phyloP scores from a whole-genome alignment of 2,888 invertebrate genomes.

The Tetragonisca angustula region DNA sequence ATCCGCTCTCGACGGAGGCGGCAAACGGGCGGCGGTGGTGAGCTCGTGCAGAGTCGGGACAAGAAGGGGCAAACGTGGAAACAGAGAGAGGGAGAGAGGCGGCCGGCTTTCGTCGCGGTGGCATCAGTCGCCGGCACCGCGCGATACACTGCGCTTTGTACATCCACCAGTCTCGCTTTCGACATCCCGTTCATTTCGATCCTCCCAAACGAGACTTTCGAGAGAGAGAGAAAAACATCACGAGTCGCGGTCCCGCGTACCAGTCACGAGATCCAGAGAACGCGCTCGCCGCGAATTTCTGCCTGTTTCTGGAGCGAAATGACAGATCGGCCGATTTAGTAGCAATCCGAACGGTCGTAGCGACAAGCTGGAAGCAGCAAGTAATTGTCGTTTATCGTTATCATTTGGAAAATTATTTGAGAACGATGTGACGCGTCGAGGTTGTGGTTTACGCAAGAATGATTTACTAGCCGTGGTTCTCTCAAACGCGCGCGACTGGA shows the following conservation, averaged over 20 bases:
- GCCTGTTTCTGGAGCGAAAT: background rate
- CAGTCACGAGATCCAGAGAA: background rate
- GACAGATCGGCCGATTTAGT: background rate
- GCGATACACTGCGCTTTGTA: conserved; percentile 70
- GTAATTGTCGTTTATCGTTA: conserved; percentile 3
- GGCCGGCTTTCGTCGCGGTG: conserved; percentile 58
- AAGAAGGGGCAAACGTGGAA: conserved; percentile 50
- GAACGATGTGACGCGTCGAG: background rate
- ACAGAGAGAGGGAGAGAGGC: conserved; percentile 60
- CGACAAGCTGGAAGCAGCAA: conserved; percentile 24
- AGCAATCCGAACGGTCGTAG: background rate
- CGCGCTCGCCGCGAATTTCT: background rate
- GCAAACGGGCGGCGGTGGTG: conserved; percentile 42
- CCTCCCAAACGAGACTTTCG: background rate
- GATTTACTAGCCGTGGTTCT: background rate
- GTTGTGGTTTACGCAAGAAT: background rate
- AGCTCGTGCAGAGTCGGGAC: conserved; percentile 36
- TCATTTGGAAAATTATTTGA: background rate
- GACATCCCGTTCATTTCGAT: background rate
- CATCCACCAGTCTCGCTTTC: conserved; percentile 44
- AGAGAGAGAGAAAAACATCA: background rate
- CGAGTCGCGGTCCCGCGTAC: background rate
- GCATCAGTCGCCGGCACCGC: conserved; percentile 74
- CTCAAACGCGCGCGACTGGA: background rate
- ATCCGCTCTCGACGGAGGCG: conserved; percentile 23